Conservation (phyloP, 2,888 invertebrate genomes). For the Latrodectus elegans region DNA sequence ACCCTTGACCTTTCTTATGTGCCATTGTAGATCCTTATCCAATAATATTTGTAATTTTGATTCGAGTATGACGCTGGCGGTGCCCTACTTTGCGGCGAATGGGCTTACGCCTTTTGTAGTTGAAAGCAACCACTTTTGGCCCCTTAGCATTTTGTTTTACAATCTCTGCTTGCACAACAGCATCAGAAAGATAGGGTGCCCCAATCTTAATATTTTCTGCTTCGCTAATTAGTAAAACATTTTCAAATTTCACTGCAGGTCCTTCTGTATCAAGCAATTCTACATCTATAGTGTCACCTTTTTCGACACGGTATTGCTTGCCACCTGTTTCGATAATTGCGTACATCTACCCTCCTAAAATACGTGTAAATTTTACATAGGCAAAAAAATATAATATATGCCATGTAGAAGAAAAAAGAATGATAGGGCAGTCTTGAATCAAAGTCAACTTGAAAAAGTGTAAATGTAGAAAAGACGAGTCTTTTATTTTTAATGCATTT, state of each 20-base stretch:
- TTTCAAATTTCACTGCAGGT: background rate
- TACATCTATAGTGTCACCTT: background rate
- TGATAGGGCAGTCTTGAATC: no score
- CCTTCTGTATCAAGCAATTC: background rate
- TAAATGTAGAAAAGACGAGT: no score
- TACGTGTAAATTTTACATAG: no score
- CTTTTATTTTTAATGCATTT: no score
- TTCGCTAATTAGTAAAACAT: background rate
- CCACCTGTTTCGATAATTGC: conserved; percentile 13
- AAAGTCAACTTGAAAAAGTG: no score
- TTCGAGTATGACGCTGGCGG: background rate
- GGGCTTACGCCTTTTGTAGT: background rate
- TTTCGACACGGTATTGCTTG: background rate
- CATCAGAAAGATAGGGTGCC: background rate
- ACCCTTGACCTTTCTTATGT: background rate
- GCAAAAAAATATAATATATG: no score
- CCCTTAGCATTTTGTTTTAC: background rate
- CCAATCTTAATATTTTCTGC: background rate
- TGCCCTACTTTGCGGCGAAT: background rate
- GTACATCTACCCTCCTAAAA: background rate
- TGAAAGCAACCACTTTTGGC: background rate
- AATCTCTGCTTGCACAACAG: conserved; percentile 1
- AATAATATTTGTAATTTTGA: background rate
- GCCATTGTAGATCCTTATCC: background rate
- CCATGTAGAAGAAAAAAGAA: no score